Evolutionary conservation across 1,140 invertebrate species (phyloP), one percentile per base, ranked within the genome.

Genomic region (Drosophila sp.): DNA sequence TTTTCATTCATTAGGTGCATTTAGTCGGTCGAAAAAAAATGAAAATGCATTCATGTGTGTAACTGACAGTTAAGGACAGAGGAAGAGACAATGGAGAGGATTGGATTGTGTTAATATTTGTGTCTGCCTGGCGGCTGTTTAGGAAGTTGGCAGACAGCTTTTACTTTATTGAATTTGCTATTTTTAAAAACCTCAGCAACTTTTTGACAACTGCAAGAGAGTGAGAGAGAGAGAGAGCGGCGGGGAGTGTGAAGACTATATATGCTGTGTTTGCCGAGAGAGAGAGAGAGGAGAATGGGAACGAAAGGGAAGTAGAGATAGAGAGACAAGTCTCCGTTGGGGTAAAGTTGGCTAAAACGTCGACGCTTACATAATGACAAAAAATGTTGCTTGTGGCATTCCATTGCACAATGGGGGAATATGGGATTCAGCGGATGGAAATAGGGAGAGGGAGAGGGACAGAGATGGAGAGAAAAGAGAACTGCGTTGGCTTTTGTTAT

Each of bases 161-260:
- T 77, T 62, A 62, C 34, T 81, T 73, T 61, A 80, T 81, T 72
- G 67, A 80, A 80, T 72, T 80, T 56, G 34, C 45, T 66, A 61
- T 50, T 65, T 70, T 70, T 48, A 36, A 70, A 40, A 63, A 45
- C 13, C 18, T 2, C 40, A 34, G 14, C 53, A 51, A 40, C 0
- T 21, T 21, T 21, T 76, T 72, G 38, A 76, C 66, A 69, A 32
- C 9, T 27, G n/a, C 51, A 53, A 29, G 21, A 5, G 1, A 25
- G 38, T 48, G 5, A n/a, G 25, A 27, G 75, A 43, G 58, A 32
- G 54, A 5, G 38, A 53, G 27, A 25, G 34, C 0, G n/a, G n/a
- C n/a, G n/a, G 4, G 13, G 58, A 11, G 18, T n/a, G 41, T 8
- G 18, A 13, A 16, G 73, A 59, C n/a, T n/a, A n/a, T n/a, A n/a